Evolutionary conservation across 1,140 invertebrate species (phyloP).

Genomic region (Zelostemma sp.): DNA sequence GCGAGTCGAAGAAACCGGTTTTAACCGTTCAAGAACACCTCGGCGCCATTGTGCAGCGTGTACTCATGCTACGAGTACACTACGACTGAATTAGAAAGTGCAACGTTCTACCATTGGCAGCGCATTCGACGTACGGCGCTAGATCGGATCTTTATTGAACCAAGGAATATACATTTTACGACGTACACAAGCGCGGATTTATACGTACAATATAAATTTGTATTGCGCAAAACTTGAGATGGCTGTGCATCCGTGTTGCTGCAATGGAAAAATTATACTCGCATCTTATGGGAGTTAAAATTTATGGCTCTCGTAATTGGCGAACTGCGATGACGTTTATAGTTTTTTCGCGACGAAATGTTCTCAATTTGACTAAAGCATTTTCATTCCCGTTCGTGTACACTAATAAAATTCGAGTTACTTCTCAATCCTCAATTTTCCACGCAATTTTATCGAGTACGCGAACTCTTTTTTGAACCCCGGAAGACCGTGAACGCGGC

Average conservation of each 20-base stretch:
- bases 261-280: too few species aligned
- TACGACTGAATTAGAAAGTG: constrained; percentile 48
- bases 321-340: too few species aligned
- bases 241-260: too few species aligned
- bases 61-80: constrained; percentile 28
- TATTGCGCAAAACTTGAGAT: not conserved
- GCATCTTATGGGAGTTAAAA: too few species aligned
- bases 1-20: constrained; percentile 34
- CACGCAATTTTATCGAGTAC: too few species aligned
- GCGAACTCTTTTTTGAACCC: too few species aligned
- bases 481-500: too few species aligned
- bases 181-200: not conserved
- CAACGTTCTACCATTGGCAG: constrained; percentile 28
- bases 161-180: constrained; percentile 11
- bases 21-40: constrained; percentile 34
- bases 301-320: too few species aligned
- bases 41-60: constrained; percentile 24
- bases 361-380: not conserved
- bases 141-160: constrained; percentile 15
- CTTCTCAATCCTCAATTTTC: too few species aligned
- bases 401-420: too few species aligned
- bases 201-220: not conserved
- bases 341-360: not conserved
- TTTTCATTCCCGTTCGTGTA: too few species aligned
- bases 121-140: constrained; percentile 7